A percentile compares a stretch with the other conserved stretches of the same genome.
phyloP scores from a whole-genome alignment of 2,797 vertebrate genomes.

The Scleropages formosus region DNA sequence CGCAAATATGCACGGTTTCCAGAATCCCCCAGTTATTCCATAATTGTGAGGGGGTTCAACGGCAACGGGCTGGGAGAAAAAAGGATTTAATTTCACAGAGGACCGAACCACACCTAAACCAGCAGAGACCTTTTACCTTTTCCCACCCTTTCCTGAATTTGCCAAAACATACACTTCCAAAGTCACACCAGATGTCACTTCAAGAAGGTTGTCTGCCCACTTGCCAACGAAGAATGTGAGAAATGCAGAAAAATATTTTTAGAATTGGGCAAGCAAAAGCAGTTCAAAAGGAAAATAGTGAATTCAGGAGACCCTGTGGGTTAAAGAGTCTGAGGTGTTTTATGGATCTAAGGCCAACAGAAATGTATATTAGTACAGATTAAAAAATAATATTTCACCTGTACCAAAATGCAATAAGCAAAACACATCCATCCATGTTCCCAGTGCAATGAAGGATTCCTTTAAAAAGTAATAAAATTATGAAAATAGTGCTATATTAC shows the following conservation, averaged over 20 bases:
- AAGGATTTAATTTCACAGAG: slow-evolving; percentile 55
- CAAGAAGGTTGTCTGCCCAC: slow-evolving; percentile 55
- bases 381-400: background rate
- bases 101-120: slow-evolving; percentile 51
- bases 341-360: background rate
- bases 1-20: slow-evolving; percentile 16
- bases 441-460: no score
- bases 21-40: slow-evolving; percentile 13
- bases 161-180: slow-evolving; percentile 51
- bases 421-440: no score
- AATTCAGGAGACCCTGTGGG: background rate
- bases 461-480: no score
- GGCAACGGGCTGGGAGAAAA: slow-evolving; percentile 48
- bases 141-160: slow-evolving; percentile 74
- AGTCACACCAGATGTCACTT: slow-evolving; percentile 69
- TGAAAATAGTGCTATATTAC: no score
- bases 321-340: background rate
- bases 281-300: slow-evolving; percentile 30
- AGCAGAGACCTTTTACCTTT: slow-evolving; percentile 67
- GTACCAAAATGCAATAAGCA: no score
- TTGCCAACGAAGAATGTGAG: slow-evolving; percentile 64
- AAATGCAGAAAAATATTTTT: slow-evolving; percentile 73
- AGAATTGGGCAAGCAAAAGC: slow-evolving; percentile 48
- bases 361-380: no score
- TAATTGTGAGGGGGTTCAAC: slow-evolving; percentile 31